These are phyloP conservation scores for Poecilia picta DNA, from an alignment of 2,797 vertebrate genomes.

Conservation along the genomic window DNA sequence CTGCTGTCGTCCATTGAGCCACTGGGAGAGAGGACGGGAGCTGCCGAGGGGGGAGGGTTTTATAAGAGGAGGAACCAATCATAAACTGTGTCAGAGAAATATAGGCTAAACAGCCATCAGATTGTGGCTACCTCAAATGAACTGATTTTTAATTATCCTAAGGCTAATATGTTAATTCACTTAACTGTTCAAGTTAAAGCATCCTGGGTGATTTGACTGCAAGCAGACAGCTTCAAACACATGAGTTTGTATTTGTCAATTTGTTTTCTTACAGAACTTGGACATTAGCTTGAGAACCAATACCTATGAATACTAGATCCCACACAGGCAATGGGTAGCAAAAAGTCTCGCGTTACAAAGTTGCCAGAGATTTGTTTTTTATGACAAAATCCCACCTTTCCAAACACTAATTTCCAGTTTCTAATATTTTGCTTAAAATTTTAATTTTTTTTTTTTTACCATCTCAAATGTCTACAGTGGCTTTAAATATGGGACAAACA, in stretches of 20 bases:
- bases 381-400: neutral
- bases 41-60: constrained; percentile 79
- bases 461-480: neutral
- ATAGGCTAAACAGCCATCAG: constrained; percentile 64
- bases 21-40: constrained; percentile 76
- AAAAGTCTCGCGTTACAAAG: neutral
- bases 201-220: neutral
- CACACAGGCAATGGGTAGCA: neutral
- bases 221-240: constrained; percentile 8
- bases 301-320: neutral
- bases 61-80: constrained; percentile 81
- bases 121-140: constrained; percentile 54
- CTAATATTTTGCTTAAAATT: neutral
- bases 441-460: too few relatives aligned
- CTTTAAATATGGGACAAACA: neutral
- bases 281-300: neutral
- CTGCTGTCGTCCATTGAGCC: constrained; percentile 79
- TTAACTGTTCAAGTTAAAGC: neutral
- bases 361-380: neutral
- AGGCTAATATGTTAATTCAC: constrained; percentile 1
- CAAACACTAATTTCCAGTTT: neutral
- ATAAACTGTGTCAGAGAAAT: constrained; percentile 71
- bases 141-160: neutral
- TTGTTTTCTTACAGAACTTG: neutral
- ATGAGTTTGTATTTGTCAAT: neutral